Evolutionary conservation across 2,888 invertebrate genomes (phyloP), one percentile per base, ranked within the genome.

Genomic region (Neocrepidodera transversa): DNA sequence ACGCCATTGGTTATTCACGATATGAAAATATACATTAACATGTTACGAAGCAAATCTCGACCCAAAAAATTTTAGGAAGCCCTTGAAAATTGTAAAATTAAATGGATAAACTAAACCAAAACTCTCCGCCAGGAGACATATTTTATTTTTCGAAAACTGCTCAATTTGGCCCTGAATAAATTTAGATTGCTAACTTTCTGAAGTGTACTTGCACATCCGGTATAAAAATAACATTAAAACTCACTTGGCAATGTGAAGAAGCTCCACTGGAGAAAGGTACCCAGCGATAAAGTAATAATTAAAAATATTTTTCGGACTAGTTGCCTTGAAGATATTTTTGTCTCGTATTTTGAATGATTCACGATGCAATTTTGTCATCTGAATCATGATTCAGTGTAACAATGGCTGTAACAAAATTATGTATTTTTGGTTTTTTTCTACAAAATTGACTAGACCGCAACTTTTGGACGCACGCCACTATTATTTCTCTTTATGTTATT

Each of bases 271-370:
- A 66, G 60, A 28, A 28, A 28, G 28, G 8, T 28, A 28, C 5
- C 28, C 10, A 10, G 7, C n/a, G n/a, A n/a, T n/a, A 28, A 65
- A 58, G 63, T 64, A 65, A 66, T 69, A 66, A 68, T 63, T 66
- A 42, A 64, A 61, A 59, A 65, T 61, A 66, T 66, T 67, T 62
- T 56, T 28, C 60, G 51, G 58, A 56, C 48, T 58, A 70, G 69
- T 71, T 66, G 70, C 70, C 72, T 72, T 72, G 71, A 65, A 65
- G 68, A 68, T 71, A 72, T 72, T 72, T 72, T 65, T 54, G 68
- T 66, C 69, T 43, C 65, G 65, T 49, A 60, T 58, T 62, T 58
- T 67, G 60, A 55, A 67, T 68, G 69, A 70, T 69, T 70, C 63
- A 66, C 66, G 62, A 71, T 68, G 68, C 67, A 63, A 67, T 69